phyloP scores from a whole-genome alignment of 64 coral and sea anemone genomes.

The Actinia tenebrosa region DNA sequence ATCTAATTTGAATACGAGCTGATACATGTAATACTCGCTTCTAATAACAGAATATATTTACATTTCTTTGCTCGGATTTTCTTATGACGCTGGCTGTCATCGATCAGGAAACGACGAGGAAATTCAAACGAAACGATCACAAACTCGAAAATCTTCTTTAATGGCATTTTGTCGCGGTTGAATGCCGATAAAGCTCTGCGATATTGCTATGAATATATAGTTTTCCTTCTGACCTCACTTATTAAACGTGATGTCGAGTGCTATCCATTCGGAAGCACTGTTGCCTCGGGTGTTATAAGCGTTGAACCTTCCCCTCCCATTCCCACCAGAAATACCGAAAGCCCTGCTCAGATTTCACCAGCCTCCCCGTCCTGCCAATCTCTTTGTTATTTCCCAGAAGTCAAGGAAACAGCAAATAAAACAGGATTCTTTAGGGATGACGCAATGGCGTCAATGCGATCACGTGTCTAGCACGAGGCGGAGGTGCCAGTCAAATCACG shows the following conservation, averaged over 20 bases:
- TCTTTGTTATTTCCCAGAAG: not conserved
- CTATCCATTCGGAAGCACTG: not conserved
- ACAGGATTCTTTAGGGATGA: not conserved
- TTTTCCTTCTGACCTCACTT: not conserved
- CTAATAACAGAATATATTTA: not conserved
- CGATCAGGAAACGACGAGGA: too few relatives aligned
- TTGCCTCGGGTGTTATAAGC: not conserved
- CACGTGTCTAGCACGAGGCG: constrained; percentile 17
- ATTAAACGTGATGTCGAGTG: not conserved
- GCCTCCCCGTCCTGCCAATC: not conserved
- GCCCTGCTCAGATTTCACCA: not conserved
- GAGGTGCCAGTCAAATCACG: not conserved
- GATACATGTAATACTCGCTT: not conserved
- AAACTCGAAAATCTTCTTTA: too few relatives aligned
- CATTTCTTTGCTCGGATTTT: too few relatives aligned
- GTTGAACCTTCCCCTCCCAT: not conserved
- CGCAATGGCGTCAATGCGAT: not conserved
- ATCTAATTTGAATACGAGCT: not conserved
- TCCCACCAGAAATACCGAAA: not conserved
- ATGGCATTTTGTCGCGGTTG: too few relatives aligned
- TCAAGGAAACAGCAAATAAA: constrained; percentile 3
- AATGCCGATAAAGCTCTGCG: not conserved
- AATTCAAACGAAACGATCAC: too few relatives aligned
- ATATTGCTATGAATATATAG: not conserved
- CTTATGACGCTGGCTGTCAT: too few relatives aligned